A percentile compares a stretch with the other conserved stretches of the same genome.
phyloP scores from a whole-genome alignment of 2,888 invertebrate genomes.

The Aleiodes alternator region DNA sequence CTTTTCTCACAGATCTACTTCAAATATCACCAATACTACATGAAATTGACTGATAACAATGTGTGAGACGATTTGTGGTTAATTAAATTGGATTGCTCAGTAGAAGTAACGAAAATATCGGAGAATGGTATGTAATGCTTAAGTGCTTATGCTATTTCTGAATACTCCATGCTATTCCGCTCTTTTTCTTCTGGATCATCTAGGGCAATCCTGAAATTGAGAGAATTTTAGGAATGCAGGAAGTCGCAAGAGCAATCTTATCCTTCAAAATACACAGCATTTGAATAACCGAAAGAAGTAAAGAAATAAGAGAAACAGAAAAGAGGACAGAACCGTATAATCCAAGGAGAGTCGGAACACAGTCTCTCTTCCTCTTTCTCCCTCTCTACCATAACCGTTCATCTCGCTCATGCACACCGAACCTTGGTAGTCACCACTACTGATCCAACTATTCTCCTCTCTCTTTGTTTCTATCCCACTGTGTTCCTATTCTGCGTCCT shows the following conservation, averaged over 20 bases:
- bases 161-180: conserved; percentile 60
- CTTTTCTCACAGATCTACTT: too few species aligned
- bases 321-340: conserved; percentile 24
- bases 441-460: conserved; percentile 53
- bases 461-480: conserved; percentile 44
- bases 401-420: conserved; percentile 57
- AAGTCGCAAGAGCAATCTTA: conserved; percentile 26
- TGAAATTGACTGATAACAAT: neutral
- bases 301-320: conserved; percentile 8
- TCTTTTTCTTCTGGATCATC: neutral
- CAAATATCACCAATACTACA: neutral
- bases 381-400: conserved; percentile 63
- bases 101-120: conserved; percentile 9
- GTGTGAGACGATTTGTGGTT: neutral
- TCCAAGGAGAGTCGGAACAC: conserved; percentile 38
- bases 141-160: conserved; percentile 62
- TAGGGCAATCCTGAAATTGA: neutral
- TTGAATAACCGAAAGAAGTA: neutral
- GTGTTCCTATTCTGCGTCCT: conserved; percentile 24
- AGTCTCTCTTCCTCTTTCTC: conserved; percentile 61
- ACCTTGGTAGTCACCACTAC: conserved; percentile 46
- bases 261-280: neutral
- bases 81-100: neutral
- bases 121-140: conserved; percentile 51
- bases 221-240: conserved; percentile 16